phyloP scores from a whole-genome alignment of 2,888 invertebrate genomes.

The Campoplex capitator region DNA sequence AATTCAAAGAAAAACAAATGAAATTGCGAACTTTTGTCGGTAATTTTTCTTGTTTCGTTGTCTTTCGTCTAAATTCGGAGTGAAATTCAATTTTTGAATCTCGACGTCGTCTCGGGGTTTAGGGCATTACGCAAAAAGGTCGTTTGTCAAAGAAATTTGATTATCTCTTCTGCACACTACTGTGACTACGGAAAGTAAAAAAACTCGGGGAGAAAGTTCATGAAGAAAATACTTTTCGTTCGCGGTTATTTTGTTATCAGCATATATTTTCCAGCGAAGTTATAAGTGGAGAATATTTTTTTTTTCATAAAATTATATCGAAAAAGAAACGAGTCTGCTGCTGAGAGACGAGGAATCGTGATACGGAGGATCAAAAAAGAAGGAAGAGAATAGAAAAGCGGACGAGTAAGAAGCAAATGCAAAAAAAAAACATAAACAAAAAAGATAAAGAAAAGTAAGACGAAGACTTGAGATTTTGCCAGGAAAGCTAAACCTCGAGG shows the following conservation, averaged over 20 bases:
- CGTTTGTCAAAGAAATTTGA: background rate
- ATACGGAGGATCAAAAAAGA: no score
- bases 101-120: background rate
- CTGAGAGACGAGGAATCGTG: background rate
- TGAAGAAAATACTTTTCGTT: background rate
- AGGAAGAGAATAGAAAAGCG: no score
- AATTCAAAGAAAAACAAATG: no score
- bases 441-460: background rate
- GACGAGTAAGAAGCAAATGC: background rate
- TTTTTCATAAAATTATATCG: background rate
- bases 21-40: no score
- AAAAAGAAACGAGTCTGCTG: background rate
- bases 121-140: background rate
- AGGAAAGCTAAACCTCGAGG: slow-evolving; percentile 40
- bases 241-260: background rate
- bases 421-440: background rate
- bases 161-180: background rate
- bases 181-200: background rate
- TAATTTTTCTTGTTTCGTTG: no score
- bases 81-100: background rate
- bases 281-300: background rate
- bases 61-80: background rate
- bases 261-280: background rate
- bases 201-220: no score
- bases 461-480: slow-evolving; percentile 55